Base-by-base conservation (phyloP, 2,113 vertebrate species). In the Macaca mulatta region DNA sequence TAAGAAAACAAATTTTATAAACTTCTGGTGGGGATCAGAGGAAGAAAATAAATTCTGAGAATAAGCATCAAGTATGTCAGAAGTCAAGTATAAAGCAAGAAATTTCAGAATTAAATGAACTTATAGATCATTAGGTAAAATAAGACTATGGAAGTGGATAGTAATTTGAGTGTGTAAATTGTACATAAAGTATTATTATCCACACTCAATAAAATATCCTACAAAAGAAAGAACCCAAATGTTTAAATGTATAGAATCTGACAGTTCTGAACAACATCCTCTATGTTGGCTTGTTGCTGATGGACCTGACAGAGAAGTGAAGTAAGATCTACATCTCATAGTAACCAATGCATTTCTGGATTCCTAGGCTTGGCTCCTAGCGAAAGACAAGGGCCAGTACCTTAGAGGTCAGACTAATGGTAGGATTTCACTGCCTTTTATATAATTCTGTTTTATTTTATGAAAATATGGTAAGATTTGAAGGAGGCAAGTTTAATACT, bases 1-100 rank as follows among this genome's bases (percentile, higher is more conserved):
- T 5, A 80, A n/a, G 32, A 40, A 89, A 96, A 72, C 20, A 82
- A 27, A 48, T 35, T 87, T 72, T 90, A 27, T 93, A 85, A 79
- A 57, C 12, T 43, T 77, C 74, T 79, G 13, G 32, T 3, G 1
- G 25, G 8, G 17, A 7, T 25, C 55, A 4, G 50, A 43, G 50
- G 43, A 89, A 20, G 7, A 12, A 87, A 93, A 82, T 55, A 55
- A 78, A 78, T 81, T 59, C 72, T 43, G 27, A 81, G 23, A 80
- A n/a, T 81, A 92, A 67, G 18, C 22, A 69, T 57, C 20, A 67
- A 59, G 20, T 79, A 38, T 89, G 30, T 27, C 45, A 27, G 27
- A 40, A 48, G 50, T 22, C 20, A 32, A 69, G 38, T 77, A 59
- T 43, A n/a, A 89, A 55, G 18, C 61, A 64, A 81, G 30, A 55